Conservation (phyloP, 2,888 invertebrate species). For the Cylloceria caligata region DNA sequence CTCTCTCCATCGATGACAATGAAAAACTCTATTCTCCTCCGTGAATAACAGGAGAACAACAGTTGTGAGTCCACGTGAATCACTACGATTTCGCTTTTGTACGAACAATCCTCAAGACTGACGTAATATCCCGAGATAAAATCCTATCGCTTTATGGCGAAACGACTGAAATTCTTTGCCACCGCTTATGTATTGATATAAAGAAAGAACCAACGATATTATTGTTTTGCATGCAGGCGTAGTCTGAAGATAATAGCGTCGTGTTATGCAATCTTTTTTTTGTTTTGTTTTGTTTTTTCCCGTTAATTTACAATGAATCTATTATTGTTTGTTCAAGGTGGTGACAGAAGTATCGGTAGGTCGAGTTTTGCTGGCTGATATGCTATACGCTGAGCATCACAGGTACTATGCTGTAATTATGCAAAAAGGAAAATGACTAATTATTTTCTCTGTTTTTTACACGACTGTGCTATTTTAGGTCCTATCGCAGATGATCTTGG, state of each 20-base stretch:
- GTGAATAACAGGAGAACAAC: conserved; percentile 63
- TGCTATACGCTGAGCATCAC: conserved; percentile 75
- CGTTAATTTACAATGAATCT: conserved; percentile 12
- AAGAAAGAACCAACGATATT: background rate
- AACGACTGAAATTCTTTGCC: background rate
- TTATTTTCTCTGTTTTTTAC: background rate
- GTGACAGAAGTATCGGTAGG: conserved; percentile 77
- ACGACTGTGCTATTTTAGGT: too few relatives aligned
- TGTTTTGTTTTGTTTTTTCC: background rate
- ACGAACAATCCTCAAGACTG: background rate
- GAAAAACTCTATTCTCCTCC: conserved; percentile 53
- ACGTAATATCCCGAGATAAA: background rate
- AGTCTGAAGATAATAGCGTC: background rate
- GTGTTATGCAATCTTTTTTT: background rate
- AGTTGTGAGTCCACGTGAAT: conserved; percentile 39
- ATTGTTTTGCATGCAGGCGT: background rate
- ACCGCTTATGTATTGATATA: background rate
- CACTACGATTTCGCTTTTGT: conserved; percentile 4
- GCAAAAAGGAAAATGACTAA: background rate
- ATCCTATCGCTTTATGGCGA: background rate
- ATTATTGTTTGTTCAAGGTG: conserved; percentile 72
- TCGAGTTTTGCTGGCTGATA: conserved; percentile 77
- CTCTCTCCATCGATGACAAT: conserved; percentile 63
- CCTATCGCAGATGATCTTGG: conserved; percentile 82
- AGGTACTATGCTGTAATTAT: conserved; percentile 74